phyloP scores from a whole-genome alignment of 2,797 vertebrate species.

The Lacerta viridis region DNA sequence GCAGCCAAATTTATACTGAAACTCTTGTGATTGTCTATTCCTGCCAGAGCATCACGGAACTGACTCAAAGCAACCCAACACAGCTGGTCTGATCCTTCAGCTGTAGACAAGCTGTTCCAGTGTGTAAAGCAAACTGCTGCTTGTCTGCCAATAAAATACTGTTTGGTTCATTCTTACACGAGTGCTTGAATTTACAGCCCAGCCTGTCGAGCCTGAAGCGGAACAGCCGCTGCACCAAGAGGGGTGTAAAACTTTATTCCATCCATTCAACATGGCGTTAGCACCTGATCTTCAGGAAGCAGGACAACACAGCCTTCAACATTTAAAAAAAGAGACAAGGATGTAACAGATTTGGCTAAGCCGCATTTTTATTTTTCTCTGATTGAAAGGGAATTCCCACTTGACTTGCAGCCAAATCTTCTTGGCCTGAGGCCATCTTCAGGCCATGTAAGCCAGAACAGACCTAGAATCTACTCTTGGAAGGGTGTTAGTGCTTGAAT shows the following conservation, averaged over 20 bases:
- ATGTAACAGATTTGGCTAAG: constrained; percentile 8
- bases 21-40: neutral
- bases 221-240: constrained; percentile 10
- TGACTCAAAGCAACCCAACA: constrained; percentile 22
- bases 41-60: neutral
- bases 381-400: constrained; percentile 14
- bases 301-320: neutral
- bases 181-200: constrained; percentile 8
- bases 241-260: constrained; percentile 27
- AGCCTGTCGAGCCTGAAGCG: constrained; percentile 9
- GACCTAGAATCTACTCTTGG: constrained; percentile 17
- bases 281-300: constrained; percentile 2
- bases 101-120: constrained; percentile 8
- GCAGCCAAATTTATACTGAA: neutral
- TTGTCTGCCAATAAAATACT: constrained; percentile 24
- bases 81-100: constrained; percentile 4
- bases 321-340: neutral
- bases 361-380: neutral
- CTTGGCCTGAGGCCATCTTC: constrained; percentile 24
- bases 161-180: neutral
- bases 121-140: constrained; percentile 1
- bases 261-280: constrained; percentile 8
- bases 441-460: neutral
- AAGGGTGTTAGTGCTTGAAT: constrained; percentile 1
- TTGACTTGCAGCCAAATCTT: constrained; percentile 24